Evolutionary conservation across 2,888 invertebrate genomes (phyloP).

Genomic region (Apeira syringaria): DNA sequence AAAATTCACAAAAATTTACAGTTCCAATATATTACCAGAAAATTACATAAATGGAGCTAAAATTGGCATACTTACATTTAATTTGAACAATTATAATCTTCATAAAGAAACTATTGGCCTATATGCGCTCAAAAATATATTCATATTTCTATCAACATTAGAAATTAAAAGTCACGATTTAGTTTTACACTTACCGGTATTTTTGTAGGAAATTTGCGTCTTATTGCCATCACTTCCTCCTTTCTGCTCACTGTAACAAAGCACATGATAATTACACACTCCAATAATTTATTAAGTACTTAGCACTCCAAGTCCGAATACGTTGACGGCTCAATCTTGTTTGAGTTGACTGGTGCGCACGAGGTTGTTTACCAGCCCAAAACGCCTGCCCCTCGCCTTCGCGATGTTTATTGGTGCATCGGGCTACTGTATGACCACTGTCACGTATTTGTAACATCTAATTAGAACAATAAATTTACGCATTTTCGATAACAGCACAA

Average conservation of each 20-base stretch:
- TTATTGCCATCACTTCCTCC: slow-evolving; percentile 91
- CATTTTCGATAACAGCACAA: slow-evolving; percentile 51
- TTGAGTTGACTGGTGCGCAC: slow-evolving; percentile 14
- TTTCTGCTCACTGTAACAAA: slow-evolving; percentile 85
- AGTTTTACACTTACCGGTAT: slow-evolving; percentile 92
- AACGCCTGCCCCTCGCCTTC: slow-evolving; percentile 9
- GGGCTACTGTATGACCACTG: slow-evolving; percentile 25
- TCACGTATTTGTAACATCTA: slow-evolving; percentile 42
- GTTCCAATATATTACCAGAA: too few relatives aligned
- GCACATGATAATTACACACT: slow-evolving; percentile 18
- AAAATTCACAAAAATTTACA: too few relatives aligned
- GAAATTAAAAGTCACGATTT: too few relatives aligned
- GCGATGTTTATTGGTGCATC: too few relatives aligned
- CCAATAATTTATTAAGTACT: slow-evolving; percentile 7
- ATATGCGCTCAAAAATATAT: too few relatives aligned
- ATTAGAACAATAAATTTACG: slow-evolving; percentile 46
- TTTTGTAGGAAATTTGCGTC: slow-evolving; percentile 91
- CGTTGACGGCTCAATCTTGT: slow-evolving; percentile 15
- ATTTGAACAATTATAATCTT: too few relatives aligned
- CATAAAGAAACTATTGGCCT: too few relatives aligned
- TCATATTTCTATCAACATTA: too few relatives aligned
- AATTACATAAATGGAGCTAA: too few relatives aligned
- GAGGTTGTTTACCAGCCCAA: slow-evolving; percentile 7
- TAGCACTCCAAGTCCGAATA: slow-evolving; percentile 9
- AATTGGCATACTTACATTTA: too few relatives aligned